phyloP scores from a whole-genome alignment of 2,113 vertebrate genomes.

The Nothoprocta pentlandii region DNA sequence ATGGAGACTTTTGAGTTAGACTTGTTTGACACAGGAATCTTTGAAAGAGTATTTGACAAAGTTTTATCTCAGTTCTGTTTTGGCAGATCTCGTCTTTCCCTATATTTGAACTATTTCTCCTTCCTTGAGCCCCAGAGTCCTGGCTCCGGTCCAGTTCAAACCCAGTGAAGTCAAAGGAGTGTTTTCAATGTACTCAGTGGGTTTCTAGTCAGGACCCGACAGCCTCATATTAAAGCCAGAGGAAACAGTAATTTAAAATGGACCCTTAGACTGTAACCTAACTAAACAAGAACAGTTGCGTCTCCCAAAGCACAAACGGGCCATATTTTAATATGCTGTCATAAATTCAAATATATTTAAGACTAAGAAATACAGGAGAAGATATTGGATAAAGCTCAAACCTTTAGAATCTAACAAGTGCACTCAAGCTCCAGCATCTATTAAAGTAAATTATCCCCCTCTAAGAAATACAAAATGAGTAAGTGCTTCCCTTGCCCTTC shows the following conservation, averaged over 20 bases:
- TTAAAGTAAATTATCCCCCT: constrained; percentile 74
- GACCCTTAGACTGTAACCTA: constrained; percentile 57
- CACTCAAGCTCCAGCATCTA: constrained; percentile 83
- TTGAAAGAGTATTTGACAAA: constrained; percentile 55
- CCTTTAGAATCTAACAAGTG: constrained; percentile 83
- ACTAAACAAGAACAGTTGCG: constrained; percentile 67
- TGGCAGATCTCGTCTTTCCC: constrained; percentile 46
- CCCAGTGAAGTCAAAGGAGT: constrained; percentile 57
- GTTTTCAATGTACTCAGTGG: constrained; percentile 22
- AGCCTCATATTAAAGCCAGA: constrained; percentile 51
- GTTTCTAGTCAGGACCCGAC: constrained; percentile 18
- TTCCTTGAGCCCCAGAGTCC: constrained; percentile 46
- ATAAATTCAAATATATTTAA: constrained; percentile 58
- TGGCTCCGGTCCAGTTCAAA: constrained; percentile 51
- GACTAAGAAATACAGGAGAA: constrained; percentile 77
- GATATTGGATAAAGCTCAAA: constrained; percentile 82
- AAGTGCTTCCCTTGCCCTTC: constrained; percentile 77
- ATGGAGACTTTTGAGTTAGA: constrained; percentile 69
- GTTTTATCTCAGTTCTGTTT: constrained; percentile 61
- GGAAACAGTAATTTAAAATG: constrained; percentile 44
- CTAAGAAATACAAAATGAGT: constrained; percentile 77
- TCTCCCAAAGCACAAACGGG: constrained; percentile 69
- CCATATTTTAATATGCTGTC: constrained; percentile 58
- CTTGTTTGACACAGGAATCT: constrained; percentile 65
- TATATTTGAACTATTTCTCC: constrained; percentile 59